Evolutionary conservation across 2,888 invertebrate species (phyloP).

Genomic region (Acheta domesticus): DNA sequence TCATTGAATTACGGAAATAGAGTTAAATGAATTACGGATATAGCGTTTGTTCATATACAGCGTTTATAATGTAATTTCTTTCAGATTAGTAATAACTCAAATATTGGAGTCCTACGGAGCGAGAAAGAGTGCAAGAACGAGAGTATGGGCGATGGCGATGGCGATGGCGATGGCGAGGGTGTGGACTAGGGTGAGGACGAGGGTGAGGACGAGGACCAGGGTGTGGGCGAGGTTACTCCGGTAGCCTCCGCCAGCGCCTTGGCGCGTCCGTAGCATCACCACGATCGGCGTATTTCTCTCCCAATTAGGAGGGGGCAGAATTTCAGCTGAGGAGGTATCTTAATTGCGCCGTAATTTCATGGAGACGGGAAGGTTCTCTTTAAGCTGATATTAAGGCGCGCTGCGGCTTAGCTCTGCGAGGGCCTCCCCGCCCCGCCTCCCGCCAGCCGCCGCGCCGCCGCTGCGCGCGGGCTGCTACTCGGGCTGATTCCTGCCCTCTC

Average conservation of each 20-base stretch:
- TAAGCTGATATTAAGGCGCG: not conserved
- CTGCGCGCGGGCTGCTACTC: not conserved
- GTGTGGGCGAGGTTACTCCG: no score
- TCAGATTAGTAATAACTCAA: no score
- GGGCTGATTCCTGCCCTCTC: not conserved
- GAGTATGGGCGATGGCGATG: no score
- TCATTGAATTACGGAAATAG: no score
- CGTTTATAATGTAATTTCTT: no score
- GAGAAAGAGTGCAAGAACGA: no score
- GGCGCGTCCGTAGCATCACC: not conserved
- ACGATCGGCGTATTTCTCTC: not conserved
- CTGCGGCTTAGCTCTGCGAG: not conserved
- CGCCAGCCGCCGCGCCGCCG: not conserved
- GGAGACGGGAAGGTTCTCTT: not conserved
- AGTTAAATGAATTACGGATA: no score
- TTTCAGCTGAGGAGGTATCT: not conserved
- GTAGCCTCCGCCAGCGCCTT: not conserved
- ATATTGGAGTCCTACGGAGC: no score
- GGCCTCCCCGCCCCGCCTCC: not conserved
- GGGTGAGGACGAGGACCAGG: no score
- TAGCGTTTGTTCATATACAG: no score
- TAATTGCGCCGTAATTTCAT: constrained; percentile 18
- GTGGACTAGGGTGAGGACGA: no score
- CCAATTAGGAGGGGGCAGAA: not conserved
- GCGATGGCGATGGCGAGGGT: no score